A percentile compares a stretch with the other conserved stretches of the same genome.
phyloP scores from a whole-genome alignment of 2,113 vertebrate species.

The Ophiodon elongatus region DNA sequence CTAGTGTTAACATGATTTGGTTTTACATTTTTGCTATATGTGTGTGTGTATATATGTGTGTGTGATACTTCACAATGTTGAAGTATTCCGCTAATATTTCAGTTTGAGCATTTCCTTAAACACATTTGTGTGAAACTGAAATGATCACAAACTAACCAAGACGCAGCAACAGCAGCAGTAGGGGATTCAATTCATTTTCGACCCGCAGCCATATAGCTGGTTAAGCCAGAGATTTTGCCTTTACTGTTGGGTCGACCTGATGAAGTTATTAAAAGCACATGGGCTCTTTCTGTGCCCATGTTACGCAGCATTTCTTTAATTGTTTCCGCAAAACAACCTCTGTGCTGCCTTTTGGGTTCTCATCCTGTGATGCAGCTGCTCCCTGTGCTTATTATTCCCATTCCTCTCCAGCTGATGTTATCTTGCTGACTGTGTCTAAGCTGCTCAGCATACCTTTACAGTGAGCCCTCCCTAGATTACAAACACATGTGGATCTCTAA shows the following conservation, averaged over 20 bases:
- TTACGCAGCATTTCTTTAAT: background rate
- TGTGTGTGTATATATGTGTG: background rate
- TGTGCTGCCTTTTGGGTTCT: background rate
- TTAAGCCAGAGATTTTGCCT: too few species aligned
- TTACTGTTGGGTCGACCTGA: background rate
- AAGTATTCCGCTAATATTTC: background rate
- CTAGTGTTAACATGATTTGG: background rate
- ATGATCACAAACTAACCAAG: too few species aligned
- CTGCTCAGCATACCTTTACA: slow-evolving; percentile 40
- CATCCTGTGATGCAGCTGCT: background rate
- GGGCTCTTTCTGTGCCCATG: background rate
- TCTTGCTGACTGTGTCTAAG: slow-evolving; percentile 4
- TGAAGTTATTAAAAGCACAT: background rate
- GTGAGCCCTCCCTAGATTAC: slow-evolving; percentile 32
- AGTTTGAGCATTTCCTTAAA: background rate
- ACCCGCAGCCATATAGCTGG: background rate
- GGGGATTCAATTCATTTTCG: too few species aligned
- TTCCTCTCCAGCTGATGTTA: slow-evolving; percentile 3
- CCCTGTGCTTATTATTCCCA: background rate
- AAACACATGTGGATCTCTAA: slow-evolving; percentile 30
- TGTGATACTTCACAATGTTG: background rate
- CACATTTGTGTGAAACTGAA: background rate
- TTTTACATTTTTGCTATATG: background rate
- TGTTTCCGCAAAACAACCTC: background rate
- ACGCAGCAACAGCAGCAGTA: too few species aligned